Evolutionary conservation across 2,888 invertebrate genomes (phyloP).

Genomic region (Dryocosmus kuriphilus): DNA sequence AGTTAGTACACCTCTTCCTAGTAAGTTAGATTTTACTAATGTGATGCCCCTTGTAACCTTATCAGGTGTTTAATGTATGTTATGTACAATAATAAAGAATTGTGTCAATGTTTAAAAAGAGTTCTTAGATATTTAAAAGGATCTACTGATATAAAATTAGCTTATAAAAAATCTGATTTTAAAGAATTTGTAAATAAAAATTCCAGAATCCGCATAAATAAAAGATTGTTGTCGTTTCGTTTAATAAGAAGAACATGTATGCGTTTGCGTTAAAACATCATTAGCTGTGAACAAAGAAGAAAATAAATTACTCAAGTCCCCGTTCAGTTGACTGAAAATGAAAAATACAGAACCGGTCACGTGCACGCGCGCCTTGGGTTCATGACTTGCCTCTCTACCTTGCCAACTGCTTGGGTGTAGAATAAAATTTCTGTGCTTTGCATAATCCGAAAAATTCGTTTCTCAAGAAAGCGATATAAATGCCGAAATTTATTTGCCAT

Average conservation of each 20-base stretch:
- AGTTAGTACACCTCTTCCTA: no score
- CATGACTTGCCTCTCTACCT: conserved; percentile 38
- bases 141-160: no score
- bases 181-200: no score
- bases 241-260: no score
- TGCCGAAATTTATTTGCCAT: not conserved
- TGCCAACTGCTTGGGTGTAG: not conserved
- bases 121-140: no score
- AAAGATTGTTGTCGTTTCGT: not conserved
- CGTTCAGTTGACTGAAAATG: conserved; percentile 16
- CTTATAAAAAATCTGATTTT: no score
- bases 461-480: not conserved
- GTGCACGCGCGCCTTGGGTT: conserved; percentile 34
- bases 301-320: not conserved
- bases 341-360: conserved; percentile 29
- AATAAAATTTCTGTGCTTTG: not conserved
- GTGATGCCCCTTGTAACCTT: no score
- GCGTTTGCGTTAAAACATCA: not conserved
- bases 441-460: not conserved
- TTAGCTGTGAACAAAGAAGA: not conserved
- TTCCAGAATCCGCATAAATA: not conserved
- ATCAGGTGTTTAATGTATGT: no score
- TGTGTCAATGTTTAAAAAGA: no score
- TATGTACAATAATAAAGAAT: no score
- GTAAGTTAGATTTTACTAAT: no score